Base-by-base conservation (phyloP, 2,888 invertebrate species). In the Mermis nigrescens region DNA sequence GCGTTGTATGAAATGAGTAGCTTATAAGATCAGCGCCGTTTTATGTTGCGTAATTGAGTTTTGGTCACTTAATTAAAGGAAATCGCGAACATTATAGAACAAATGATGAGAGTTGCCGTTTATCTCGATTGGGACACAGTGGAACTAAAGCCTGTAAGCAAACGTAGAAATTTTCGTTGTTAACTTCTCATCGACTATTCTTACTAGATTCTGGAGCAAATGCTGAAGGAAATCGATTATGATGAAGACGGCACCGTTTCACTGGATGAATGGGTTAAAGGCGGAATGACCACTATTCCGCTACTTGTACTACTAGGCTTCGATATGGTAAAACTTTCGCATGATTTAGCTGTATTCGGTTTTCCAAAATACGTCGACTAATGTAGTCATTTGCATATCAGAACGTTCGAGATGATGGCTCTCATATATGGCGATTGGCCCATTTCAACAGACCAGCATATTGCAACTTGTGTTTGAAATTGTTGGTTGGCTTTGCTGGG, bases 161-260 rank as follows among this genome's bases (percentile, higher is more conserved):
- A n/a, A 7, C 19, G 7, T 38, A 19, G 19, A 12, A 12, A 19
- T 38, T 38, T 38, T 38, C 12, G 38, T 38, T 38, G 12, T 38
- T 38, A 38, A 12, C 38, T 12, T 38, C 19, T 38, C 19, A 7
- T 38, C 38, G 19, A 12, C 38, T 38, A 12, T 38, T 38, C 7
- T n/a, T 55, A 64, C 48, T 71, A 90, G 91, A 94, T 95, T 68
- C 78, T 95, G 58, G 86, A 91, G 79, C 92, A 94, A 74, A 94
- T 95, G 94, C 94, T 95, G 94, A 81, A 86, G 62, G 94, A 95
- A 77, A 94, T 95, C 69, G 94, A 95, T 77, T 94, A 91, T 72
- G 92, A 95, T 75, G 85, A 89, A 54, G 94, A 95, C 73, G 94
- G 94, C 4, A 89, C 89, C 0, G 94, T 95, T 1, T 90, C 92